phyloP scores from a whole-genome alignment of 2,797 vertebrate species.

The Gymnoscopelus braueri region DNA sequence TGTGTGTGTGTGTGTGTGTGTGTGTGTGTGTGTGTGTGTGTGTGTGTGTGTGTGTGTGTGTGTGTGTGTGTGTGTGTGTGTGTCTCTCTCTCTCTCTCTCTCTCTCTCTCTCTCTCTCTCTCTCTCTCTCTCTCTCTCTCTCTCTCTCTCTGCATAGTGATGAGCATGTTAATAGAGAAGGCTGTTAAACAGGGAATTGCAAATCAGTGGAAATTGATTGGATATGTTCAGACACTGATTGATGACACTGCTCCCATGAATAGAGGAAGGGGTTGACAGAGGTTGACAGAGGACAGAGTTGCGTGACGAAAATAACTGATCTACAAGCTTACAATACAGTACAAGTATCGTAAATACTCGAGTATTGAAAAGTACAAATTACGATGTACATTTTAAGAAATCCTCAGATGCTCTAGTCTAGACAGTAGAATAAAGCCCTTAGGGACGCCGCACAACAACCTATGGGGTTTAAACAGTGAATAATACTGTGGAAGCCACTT shows the following conservation, averaged over 20 bases:
- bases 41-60: too few relatives aligned
- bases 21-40: too few relatives aligned
- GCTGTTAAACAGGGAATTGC: conserved; percentile 64
- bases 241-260: conserved; percentile 50
- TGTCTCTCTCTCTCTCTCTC: conserved; percentile 18
- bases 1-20: too few relatives aligned
- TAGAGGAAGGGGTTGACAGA: conserved; percentile 38
- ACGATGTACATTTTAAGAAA: too few relatives aligned
- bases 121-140: conserved; percentile 7
- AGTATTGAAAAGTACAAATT: too few relatives aligned
- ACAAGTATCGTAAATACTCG: too few relatives aligned
- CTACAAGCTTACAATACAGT: too few relatives aligned
- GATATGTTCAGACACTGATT: conserved; percentile 56
- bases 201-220: conserved; percentile 72
- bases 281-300: not conserved
- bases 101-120: conserved; percentile 2
- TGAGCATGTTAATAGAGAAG: conserved; percentile 64
- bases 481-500: conserved; percentile 36
- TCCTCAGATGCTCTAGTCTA: too few relatives aligned
- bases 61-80: too few relatives aligned
- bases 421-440: too few relatives aligned
- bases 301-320: not conserved
- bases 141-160: conserved; percentile 58
- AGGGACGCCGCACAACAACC: too few relatives aligned
- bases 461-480: too few relatives aligned